These are phyloP conservation scores for Eumaeus atala DNA, from an alignment of 1,140 invertebrate genomes.

Conservation along the genomic window DNA sequence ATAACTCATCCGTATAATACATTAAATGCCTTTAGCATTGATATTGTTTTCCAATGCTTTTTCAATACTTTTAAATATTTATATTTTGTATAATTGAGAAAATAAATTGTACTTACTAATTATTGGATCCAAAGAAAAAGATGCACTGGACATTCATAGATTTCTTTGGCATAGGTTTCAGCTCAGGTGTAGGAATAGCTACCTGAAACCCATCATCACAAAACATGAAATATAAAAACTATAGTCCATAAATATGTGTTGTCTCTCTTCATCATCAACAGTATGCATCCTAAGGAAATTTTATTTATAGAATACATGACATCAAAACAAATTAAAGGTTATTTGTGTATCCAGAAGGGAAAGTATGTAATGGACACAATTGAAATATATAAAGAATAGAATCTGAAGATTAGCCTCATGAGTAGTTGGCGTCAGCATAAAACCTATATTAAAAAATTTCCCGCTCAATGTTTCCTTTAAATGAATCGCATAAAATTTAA, in stretches of 20 bases:
- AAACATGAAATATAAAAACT: background rate
- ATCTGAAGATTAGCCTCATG: background rate
- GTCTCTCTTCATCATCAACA: no score
- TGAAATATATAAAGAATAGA: background rate
- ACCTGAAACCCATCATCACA: constrained; percentile 76
- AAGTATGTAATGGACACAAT: background rate
- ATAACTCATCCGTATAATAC: no score
- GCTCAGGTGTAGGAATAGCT: constrained; percentile 79
- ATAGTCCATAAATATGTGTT: background rate
- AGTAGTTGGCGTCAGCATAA: constrained; percentile 19
- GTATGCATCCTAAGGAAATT: no score
- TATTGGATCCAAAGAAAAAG: constrained; percentile 94
- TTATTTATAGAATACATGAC: no score
- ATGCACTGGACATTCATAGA: constrained; percentile 84
- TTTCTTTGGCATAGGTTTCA: constrained; percentile 80
- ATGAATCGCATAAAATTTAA: no score
- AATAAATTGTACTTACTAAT: constrained; percentile 85
- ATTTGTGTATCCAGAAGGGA: no score
- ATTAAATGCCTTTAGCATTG: no score
- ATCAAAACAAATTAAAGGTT: no score
- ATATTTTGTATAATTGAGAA: no score
- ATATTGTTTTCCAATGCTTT: no score
- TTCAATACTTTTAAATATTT: no score
- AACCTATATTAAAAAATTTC: constrained; percentile 20
- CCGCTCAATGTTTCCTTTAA: constrained; percentile 16